Conservation (phyloP, 2,113 vertebrate genomes). For the Morone chrysops region DNA sequence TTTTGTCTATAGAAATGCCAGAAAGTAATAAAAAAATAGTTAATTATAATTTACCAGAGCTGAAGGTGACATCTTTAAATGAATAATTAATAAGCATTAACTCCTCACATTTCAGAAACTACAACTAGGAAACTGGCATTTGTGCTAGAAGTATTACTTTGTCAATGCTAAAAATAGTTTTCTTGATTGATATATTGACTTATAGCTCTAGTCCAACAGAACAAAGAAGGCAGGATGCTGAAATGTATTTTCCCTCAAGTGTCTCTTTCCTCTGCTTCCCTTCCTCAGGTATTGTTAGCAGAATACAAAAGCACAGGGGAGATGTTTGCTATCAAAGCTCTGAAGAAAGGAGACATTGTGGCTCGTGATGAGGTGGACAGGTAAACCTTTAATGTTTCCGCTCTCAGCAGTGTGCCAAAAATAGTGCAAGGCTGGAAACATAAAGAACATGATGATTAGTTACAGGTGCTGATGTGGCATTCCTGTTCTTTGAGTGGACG, state of each 20-base stretch:
- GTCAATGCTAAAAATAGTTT: background rate
- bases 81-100: background rate
- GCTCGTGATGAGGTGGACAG: slow-evolving; percentile 99
- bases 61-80: background rate
- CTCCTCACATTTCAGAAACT: background rate
- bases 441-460: background rate
- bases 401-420: too few species aligned
- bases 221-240: background rate
- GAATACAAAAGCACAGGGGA: slow-evolving; percentile 98
- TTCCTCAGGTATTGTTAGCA: slow-evolving; percentile 91
- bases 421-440: too few species aligned
- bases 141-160: background rate
- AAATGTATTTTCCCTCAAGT: background rate
- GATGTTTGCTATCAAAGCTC: slow-evolving; percentile 99
- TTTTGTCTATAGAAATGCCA: background rate
- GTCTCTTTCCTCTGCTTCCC: background rate
- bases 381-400: slow-evolving; percentile 73
- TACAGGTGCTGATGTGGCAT: too few species aligned
- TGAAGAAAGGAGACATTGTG: slow-evolving; percentile 99
- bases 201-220: background rate
- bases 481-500: background rate
- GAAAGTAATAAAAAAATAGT: background rate
- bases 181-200: background rate
- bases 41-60: background rate
- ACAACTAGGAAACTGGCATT: background rate